phyloP scores from a whole-genome alignment of 2,797 vertebrate species.

The Anisognathus igniventris region DNA sequence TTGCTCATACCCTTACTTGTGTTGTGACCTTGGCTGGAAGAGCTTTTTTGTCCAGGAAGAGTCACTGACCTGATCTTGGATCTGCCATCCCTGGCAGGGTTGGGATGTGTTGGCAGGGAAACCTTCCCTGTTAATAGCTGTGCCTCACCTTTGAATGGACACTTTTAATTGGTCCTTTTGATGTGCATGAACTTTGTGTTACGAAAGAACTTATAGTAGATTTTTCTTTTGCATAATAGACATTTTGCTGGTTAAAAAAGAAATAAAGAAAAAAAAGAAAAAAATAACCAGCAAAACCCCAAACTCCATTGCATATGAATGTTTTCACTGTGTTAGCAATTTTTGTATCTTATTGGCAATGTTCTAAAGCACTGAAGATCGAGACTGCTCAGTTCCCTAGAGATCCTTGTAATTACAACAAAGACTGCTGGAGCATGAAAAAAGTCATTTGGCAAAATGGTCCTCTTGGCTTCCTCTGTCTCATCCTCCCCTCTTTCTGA shows the following conservation, averaged over 20 bases:
- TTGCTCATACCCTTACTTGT: not conserved
- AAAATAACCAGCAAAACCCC: not conserved
- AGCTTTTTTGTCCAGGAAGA: not conserved
- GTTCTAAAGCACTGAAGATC: conserved; percentile 8
- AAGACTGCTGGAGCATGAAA: conserved; percentile 33
- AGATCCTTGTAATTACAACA: conserved; percentile 36
- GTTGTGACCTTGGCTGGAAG: not conserved
- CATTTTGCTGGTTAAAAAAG: not conserved
- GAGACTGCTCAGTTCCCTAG: conserved; percentile 14
- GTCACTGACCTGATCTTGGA: not conserved
- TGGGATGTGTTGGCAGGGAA: not conserved
- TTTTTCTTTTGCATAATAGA: not conserved
- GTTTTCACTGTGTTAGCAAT: not conserved
- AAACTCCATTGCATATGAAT: not conserved
- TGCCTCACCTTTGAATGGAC: not conserved
- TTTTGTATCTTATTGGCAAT: conserved; percentile 26
- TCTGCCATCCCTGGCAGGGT: not conserved
- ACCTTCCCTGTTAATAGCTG: not conserved
- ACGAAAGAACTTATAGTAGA: not conserved
- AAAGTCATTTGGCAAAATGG: conserved; percentile 48
- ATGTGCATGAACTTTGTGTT: not conserved
- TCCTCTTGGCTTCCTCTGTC: conserved; percentile 36
- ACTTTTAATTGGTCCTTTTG: not conserved
- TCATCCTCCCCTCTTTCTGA: conserved; percentile 9
- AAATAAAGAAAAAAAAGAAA: not conserved